phyloP scores from a whole-genome alignment of 2,113 vertebrate species.

The Nanorana parkeri region DNA sequence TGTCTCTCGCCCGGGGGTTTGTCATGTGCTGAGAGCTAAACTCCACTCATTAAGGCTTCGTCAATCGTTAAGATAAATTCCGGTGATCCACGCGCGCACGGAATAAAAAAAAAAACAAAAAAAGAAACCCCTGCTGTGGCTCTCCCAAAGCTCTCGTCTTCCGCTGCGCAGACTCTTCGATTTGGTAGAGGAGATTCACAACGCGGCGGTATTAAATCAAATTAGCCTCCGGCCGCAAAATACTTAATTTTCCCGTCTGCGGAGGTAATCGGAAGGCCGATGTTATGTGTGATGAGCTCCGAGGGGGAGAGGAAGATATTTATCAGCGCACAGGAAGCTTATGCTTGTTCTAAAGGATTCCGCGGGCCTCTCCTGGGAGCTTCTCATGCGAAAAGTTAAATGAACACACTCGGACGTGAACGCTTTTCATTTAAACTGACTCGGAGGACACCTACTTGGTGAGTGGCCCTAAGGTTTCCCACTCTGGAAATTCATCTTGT shows the following conservation, averaged over 20 bases:
- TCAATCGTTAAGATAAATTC: slow-evolving; percentile 4
- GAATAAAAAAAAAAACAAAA: background rate
- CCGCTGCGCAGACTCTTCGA: background rate
- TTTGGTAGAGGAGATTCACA: background rate
- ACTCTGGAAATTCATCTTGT: no score
- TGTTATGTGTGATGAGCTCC: background rate
- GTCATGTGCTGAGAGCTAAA: slow-evolving; percentile 36
- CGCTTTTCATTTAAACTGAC: no score
- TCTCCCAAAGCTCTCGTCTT: no score
- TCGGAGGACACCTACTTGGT: no score
- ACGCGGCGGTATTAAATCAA: no score
- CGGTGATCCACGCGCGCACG: background rate
- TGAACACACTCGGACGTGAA: no score
- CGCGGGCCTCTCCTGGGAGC: background rate
- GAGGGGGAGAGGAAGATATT: background rate
- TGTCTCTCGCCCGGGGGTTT: slow-evolving; percentile 6
- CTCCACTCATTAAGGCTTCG: slow-evolving; percentile 42
- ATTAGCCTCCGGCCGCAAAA: background rate
- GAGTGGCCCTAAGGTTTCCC: no score
- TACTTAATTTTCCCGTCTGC: background rate
- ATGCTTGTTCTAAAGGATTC: background rate
- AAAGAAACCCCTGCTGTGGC: no score
- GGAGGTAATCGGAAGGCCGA: slow-evolving; percentile 16
- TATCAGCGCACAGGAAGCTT: background rate
- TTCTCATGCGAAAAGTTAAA: no score